Conservation (phyloP, 2,113 vertebrate genomes). For the Reinhardtius hippoglossoides region DNA sequence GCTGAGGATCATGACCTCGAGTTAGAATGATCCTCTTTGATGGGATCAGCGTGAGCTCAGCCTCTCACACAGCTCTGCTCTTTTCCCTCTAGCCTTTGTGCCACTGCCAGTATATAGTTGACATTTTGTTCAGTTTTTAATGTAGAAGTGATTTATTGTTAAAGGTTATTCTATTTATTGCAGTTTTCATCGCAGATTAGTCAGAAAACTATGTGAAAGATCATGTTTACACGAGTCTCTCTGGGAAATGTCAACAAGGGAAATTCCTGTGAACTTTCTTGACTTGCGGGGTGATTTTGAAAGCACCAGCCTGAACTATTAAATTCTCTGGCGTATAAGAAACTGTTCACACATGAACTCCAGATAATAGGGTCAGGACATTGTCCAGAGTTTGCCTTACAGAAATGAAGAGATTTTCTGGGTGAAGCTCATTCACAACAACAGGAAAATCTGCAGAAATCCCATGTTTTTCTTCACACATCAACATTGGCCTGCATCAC, state of each 20-base stretch:
- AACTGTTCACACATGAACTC: too few relatives aligned
- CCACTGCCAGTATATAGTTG: too few relatives aligned
- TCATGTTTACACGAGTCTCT: not conserved
- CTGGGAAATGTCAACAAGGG: conserved; percentile 11
- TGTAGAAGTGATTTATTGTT: not conserved
- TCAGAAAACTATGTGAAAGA: not conserved
- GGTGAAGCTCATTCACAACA: too few relatives aligned
- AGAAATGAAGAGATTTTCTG: too few relatives aligned
- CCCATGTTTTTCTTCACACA: too few relatives aligned
- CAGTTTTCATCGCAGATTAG: not conserved
- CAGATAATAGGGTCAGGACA: too few relatives aligned
- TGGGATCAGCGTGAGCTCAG: conserved; percentile 64
- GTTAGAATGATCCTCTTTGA: conserved; percentile 59
- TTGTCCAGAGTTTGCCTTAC: too few relatives aligned
- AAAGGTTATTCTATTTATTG: not conserved
- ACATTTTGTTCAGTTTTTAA: not conserved
- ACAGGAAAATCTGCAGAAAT: too few relatives aligned
- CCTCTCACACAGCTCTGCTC: conserved; percentile 21
- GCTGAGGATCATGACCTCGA: conserved; percentile 31
- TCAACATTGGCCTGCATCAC: too few relatives aligned
- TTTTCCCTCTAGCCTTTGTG: conserved; percentile 4
- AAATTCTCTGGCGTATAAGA: not conserved
- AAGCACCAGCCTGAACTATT: not conserved
- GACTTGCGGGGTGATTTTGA: not conserved
- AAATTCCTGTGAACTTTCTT: not conserved